Evolutionary conservation across 92 coral and sea anemone genomes (phyloP).

Genomic region (Metridium senile): DNA sequence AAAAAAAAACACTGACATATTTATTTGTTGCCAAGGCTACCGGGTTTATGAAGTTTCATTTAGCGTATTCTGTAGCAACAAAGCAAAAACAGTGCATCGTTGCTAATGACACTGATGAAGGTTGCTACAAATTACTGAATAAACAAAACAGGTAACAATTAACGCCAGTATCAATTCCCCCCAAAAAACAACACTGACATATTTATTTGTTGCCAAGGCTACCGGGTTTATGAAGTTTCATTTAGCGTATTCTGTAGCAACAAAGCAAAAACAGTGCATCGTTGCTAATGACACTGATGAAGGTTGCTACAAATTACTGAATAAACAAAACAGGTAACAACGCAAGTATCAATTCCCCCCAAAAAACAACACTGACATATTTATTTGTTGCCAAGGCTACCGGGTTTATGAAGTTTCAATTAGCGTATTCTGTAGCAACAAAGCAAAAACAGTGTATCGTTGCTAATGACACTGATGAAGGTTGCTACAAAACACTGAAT

Average conservation of each 20-base stretch:
- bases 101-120: neutral
- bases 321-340: neutral
- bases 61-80: neutral
- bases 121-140: neutral
- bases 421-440: neutral
- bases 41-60: no score
- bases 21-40: no score
- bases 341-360: no score
- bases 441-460: neutral
- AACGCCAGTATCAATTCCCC: no score
- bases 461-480: neutral
- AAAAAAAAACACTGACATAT: no score
- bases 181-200: no score
- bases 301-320: neutral
- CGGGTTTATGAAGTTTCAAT: no score
- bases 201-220: no score
- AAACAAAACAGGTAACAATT: no score
- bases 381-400: no score
- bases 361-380: no score
- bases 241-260: neutral
- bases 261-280: neutral
- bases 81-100: neutral
- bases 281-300: neutral
- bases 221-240: no score
- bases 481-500: neutral